phyloP scores from a whole-genome alignment of 2,888 invertebrate genomes.

The Drosophila leonis region DNA sequence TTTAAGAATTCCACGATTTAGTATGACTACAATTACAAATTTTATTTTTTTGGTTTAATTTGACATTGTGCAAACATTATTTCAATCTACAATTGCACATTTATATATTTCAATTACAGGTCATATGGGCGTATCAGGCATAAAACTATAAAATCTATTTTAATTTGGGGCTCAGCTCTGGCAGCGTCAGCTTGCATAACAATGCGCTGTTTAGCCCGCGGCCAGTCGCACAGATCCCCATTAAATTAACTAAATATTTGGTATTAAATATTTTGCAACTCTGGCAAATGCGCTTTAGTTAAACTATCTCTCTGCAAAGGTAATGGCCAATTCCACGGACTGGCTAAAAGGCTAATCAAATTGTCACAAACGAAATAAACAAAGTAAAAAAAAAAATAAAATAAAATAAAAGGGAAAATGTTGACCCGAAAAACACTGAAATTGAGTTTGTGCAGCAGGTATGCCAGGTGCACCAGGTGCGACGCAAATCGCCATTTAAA shows the following conservation, averaged over 20 bases:
- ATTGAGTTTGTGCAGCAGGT: slow-evolving; percentile 43
- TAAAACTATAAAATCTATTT: slow-evolving; percentile 2
- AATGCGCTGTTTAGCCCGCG: slow-evolving; percentile 15
- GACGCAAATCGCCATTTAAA: slow-evolving; percentile 78
- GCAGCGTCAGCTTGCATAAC: slow-evolving; percentile 8
- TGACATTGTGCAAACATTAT: background rate
- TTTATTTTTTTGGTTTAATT: background rate
- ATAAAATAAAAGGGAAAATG: background rate
- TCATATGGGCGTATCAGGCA: background rate
- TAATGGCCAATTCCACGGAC: slow-evolving; percentile 10
- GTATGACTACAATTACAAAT: no score
- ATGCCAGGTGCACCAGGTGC: slow-evolving; percentile 46
- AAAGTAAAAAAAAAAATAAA: background rate
- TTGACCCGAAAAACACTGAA: slow-evolving; percentile 23
- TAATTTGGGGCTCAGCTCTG: slow-evolving; percentile 1
- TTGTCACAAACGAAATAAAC: slow-evolving; percentile 22
- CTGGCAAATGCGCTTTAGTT: slow-evolving; percentile 5
- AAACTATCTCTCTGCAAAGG: slow-evolving; percentile 26
- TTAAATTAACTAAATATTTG: slow-evolving; percentile 31
- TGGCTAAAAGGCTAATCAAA: slow-evolving; percentile 51
- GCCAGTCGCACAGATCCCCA: slow-evolving; percentile 8
- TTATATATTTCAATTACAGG: slow-evolving; percentile 9
- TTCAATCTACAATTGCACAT: background rate
- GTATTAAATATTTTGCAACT: slow-evolving; percentile 19
- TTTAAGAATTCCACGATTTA: background rate